Base-by-base conservation (phyloP, 2,113 vertebrate genomes). In the Butastur rufipennis region DNA sequence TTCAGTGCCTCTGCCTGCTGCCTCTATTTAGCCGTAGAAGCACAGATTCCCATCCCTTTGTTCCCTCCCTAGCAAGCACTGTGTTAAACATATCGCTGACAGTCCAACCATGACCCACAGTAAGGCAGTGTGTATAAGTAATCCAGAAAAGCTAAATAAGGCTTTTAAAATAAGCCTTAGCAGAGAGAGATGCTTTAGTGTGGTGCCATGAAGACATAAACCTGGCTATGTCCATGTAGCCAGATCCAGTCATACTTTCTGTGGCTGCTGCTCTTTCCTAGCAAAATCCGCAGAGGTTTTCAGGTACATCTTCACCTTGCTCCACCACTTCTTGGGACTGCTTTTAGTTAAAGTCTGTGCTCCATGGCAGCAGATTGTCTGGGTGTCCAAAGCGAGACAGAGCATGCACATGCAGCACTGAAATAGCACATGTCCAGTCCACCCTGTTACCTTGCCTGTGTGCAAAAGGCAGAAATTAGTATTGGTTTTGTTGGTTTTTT, bases 91-190 rank as follows among this genome's bases (percentile, higher is more conserved):
- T 10, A 36, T 22, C 61, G 43, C 80, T 56, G 36, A 19, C 34
- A 40, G 71, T 77, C 53, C 75, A 65, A 1, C 55, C 1, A 0
- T 61, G 50, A 36, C 55, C 23, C 11, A 4, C 40, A 23, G 40
- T 59, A 52, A 56, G 71, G 40, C 27, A 66, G 20, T 1, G 1
- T 45, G 27, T 73, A 43, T 53, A 70, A 89, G 53, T 81, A 93
- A 81, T 56, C 32, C 56, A 73, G 77, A 66, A 89, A 78, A 78
- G 48, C 53, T 91, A 86, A 86, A 68, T 59, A 90, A 88, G 31
- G 21, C 72, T 88, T 96, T 83, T 40, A 68, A 92, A 88, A 34
- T 65, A 65, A 86, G 19, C 48, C 59, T 65, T 43, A 61, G 36
- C 23, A n/a, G 75, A 80, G n/a, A n/a, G 61, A 90, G 36, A 13